These are phyloP conservation scores for Notolabrus celidotus DNA, from an alignment of 2,797 vertebrate species.

Conservation along the genomic window DNA sequence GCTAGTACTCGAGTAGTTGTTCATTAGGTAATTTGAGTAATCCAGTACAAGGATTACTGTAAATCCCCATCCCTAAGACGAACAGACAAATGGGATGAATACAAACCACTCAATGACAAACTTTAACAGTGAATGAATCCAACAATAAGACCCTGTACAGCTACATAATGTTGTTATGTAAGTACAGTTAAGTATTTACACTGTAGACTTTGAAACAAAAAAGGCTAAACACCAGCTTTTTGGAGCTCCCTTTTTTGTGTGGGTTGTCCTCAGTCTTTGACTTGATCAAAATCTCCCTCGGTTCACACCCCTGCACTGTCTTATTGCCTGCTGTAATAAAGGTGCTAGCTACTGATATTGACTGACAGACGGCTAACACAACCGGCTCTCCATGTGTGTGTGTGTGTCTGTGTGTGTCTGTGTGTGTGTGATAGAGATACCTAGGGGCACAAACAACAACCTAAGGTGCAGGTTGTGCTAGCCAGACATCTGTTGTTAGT, in stretches of 20 bases:
- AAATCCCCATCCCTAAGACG: no score
- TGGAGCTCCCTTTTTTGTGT: conserved; percentile 41
- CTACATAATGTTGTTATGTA: background rate
- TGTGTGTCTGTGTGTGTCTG: conserved; percentile 34
- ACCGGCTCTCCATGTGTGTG: conserved; percentile 49
- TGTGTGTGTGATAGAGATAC: conserved; percentile 50
- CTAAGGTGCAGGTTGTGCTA: conserved; percentile 76
- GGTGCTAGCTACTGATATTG: conserved; percentile 76
- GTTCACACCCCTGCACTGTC: conserved; percentile 65
- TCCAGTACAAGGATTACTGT: no score
- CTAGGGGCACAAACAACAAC: conserved; percentile 80
- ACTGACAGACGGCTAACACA: conserved; percentile 75
- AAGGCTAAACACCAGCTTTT: conserved; percentile 42
- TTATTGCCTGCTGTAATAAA: conserved; percentile 79
- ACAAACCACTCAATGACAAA: no score
- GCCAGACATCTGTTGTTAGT: conserved; percentile 82
- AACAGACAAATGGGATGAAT: no score
- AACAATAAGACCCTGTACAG: background rate
- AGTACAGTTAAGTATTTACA: no score
- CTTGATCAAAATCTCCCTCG: conserved; percentile 67
- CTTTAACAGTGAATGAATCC: no score
- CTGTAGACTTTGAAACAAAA: conserved; percentile 13
- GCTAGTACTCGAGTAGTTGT: no score
- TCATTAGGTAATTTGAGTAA: no score
- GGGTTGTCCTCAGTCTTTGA: conserved; percentile 60